Evolutionary conservation across 23 tunicate genomes (phyloP), one percentile per base, ranked within the genome.

Genomic region (Trididemnum clinides): DNA sequence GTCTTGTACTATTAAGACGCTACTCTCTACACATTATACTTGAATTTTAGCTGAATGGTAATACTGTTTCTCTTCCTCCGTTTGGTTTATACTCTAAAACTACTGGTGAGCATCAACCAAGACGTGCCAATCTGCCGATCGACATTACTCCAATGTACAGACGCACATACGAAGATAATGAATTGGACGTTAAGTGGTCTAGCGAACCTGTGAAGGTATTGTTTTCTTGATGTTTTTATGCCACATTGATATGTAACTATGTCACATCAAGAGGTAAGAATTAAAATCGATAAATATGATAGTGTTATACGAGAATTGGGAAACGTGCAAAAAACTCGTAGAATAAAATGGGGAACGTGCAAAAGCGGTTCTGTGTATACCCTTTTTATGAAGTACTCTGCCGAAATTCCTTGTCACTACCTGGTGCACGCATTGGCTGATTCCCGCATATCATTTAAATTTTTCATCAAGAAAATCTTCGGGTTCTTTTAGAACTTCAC

Each of bases 31-130:
- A n/a, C n/a, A n/a, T n/a, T n/a, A n/a, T n/a, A n/a, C n/a, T 18
- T 23, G 5, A n/a, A 10, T 37, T 70, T 1, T 34, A 89, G 83
- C 33, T 95, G 1, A 88, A 95, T 79, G 64, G 77, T 34, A 26
- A 20, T 12, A 34, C 39, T 1, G 90, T 75, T 3, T 33, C 57
- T 37, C 74, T 95, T 22, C 98, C 98, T 2, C 91, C 91, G 0
- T 77, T 57, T 38, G 57, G 71, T 28, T 86, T 87, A 0, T 86
- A 89, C 0, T 78, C 88, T 59, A 86, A 90, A 81, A 73, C 85
- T 19, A 91, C 86, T 0, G 82, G 66, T n/a, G 88, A 90, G n/a
- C n/a, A n/a, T n/a, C n/a, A n/a, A 33, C 95, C 98, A 33, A 86
- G 71, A 44, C 87, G 92, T 26, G 63, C 76, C 10, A 90, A 86